Percentiles rank a stretch among this genome's conserved stretches.
These are phyloP conservation scores for Drosophila erecta DNA, from an alignment of 1,140 invertebrate species.

Conservation along the genomic window DNA sequence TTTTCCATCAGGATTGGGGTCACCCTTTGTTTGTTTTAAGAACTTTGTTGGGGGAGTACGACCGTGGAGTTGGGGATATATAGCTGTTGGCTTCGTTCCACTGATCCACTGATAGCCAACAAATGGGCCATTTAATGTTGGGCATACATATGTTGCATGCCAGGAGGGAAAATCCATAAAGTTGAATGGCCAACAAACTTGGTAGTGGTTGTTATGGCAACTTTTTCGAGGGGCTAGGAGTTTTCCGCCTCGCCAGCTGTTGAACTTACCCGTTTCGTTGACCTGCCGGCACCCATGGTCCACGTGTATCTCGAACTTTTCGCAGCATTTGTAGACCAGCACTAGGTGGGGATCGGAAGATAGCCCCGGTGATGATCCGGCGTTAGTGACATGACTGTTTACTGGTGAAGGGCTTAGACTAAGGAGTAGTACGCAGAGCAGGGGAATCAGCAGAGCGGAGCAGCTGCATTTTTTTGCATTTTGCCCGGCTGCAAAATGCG, in stretches of 20 bases:
- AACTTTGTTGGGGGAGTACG: constrained; percentile 16
- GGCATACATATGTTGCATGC: constrained; percentile 49
- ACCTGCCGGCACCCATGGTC: constrained; percentile 87
- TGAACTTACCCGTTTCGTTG: constrained; percentile 85
- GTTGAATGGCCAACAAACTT: constrained; percentile 71
- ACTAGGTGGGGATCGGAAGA: constrained; percentile 47
- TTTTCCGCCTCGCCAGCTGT: constrained; percentile 25
- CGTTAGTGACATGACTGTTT: constrained; percentile 48
- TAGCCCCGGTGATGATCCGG: constrained; percentile 8
- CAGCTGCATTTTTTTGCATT: constrained; percentile 54
- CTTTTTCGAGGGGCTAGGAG: constrained; percentile 10
- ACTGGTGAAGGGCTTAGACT: background rate
- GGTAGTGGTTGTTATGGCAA: constrained; percentile 28
- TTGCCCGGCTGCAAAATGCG: constrained; percentile 51
- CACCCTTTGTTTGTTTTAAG: constrained; percentile 40
- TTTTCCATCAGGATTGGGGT: constrained; percentile 13
- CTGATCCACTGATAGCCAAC: constrained; percentile 52
- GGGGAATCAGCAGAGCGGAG: constrained; percentile 33
- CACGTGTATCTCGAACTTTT: constrained; percentile 89
- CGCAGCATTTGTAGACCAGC: constrained; percentile 91
- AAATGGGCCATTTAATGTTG: constrained; percentile 60
- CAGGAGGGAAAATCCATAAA: constrained; percentile 74
- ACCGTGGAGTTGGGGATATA: background rate
- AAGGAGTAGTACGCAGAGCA: constrained; percentile 16
- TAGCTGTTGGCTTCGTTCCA: constrained; percentile 27